Evolutionary conservation across 2,888 invertebrate genomes (phyloP).

Genomic region (Drosophila yooni): DNA sequence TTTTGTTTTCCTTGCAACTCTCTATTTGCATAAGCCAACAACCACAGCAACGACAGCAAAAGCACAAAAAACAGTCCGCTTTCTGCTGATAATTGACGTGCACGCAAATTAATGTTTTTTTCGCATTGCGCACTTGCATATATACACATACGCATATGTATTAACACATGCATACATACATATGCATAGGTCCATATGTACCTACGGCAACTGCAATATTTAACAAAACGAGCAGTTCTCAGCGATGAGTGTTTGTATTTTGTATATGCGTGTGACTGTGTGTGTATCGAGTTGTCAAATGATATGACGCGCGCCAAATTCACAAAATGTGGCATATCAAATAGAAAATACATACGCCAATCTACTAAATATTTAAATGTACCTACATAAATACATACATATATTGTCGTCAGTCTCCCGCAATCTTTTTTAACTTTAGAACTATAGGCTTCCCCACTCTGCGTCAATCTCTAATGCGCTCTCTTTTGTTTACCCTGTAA

Average conservation of each 20-base stretch:
- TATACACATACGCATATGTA: not conserved
- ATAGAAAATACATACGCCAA: not conserved
- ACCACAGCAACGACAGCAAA: slow-evolving; percentile 23
- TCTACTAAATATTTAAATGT: not conserved
- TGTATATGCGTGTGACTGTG: not conserved
- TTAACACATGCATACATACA: not conserved
- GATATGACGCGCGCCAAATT: not conserved
- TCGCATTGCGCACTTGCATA: slow-evolving; percentile 8
- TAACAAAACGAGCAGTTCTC: not conserved
- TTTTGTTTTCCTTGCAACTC: slow-evolving; percentile 42
- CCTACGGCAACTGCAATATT: not conserved
- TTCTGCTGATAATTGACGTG: slow-evolving; percentile 75
- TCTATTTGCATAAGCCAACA: slow-evolving; percentile 53
- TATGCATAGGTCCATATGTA: not conserved
- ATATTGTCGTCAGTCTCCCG: not conserved
- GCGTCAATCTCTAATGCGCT: not conserved
- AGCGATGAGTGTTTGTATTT: not conserved
- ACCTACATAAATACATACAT: not conserved
- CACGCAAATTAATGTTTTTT: slow-evolving; percentile 77
- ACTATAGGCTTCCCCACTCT: not conserved
- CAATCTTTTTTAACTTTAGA: not conserved
- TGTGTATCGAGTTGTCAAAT: not conserved
- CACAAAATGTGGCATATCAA: not conserved
- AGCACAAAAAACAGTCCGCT: slow-evolving; percentile 24
- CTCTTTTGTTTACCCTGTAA: not conserved